Conservation (phyloP, 2,888 invertebrate genomes). For the Gibbula magus region DNA sequence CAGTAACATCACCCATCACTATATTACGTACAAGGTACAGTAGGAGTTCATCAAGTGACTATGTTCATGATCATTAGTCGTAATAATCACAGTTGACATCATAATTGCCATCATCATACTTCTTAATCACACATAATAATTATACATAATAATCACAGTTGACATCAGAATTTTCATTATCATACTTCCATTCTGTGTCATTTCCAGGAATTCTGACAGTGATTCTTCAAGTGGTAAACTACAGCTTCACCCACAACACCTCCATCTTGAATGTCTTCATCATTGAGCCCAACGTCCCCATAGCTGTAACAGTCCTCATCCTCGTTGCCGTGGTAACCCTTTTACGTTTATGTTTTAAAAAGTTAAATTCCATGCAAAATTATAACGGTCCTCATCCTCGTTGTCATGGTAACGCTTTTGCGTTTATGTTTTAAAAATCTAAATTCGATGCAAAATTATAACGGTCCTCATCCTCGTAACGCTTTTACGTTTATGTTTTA, state of each 20-base stretch:
- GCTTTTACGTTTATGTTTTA: too few species aligned
- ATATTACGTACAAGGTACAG: too few species aligned
- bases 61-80: too few species aligned
- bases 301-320: conserved; percentile 16
- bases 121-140: not conserved
- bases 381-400: too few species aligned
- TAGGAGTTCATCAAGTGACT: not conserved
- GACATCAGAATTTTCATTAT: not conserved
- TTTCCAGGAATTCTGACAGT: not conserved
- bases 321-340: not conserved
- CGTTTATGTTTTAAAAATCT: too few species aligned
- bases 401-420: too few species aligned
- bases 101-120: not conserved
- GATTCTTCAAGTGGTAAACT: not conserved
- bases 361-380: too few species aligned
- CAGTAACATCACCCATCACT: too few species aligned
- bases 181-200: not conserved
- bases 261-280: not conserved
- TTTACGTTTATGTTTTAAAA: not conserved
- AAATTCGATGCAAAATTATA: too few species aligned
- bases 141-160: not conserved
- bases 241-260: not conserved
- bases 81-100: too few species aligned
- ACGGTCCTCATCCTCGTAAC: too few species aligned
- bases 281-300: conserved; percentile 4